Base-by-base conservation (phyloP, 2,797 vertebrate species). In the Lagocephalus sceleratus region DNA sequence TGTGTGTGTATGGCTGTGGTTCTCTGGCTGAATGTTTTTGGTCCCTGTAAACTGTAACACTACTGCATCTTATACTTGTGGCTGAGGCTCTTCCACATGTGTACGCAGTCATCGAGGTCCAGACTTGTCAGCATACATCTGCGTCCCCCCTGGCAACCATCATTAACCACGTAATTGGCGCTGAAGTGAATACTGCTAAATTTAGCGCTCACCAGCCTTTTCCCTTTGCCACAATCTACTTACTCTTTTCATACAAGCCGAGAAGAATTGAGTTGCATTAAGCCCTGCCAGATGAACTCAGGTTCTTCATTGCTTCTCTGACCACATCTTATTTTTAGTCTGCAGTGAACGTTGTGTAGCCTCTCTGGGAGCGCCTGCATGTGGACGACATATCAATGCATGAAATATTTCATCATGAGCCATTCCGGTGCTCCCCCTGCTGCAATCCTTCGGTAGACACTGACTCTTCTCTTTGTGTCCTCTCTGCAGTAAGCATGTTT, bases 401-500 rank as follows among this genome's bases (percentile, higher is more conserved):
- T 43, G 38, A 51, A 61, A 25, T 6, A 19, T 54, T 67, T 58
- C 20, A 66, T 71, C 51, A 17, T 1, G 29, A 54, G 41, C 38
- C 8, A 26, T n/a, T 63, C 26, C 68, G 46, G 63, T 62, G 26
- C 26, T 9, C 10, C 26, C 26, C 10, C 26, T 29, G 39, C 6
- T 41, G 2, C 17, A 1, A n/a, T 43, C 5, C 20, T 15, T 14
- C 19, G 0, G 21, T 10, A 5, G 43, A 16, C 17, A 23, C 54
- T 66, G 60, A 76, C 46, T 15, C 54, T 58, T 48, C 14, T 63
- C 20, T 56, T 19, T 63, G 3, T 79, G 41, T 81, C 40, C 75
- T 60, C n/a, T 66, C 60, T 32, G 3, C 87, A 98, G 96, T 98
- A 91, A 98, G 96, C 88, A 98, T 99, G 96, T 99, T 99, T 93